Evolutionary conservation across 1,140 invertebrate species (phyloP), one percentile per base, ranked within the genome.

Genomic region (Cotesia chilonis): DNA sequence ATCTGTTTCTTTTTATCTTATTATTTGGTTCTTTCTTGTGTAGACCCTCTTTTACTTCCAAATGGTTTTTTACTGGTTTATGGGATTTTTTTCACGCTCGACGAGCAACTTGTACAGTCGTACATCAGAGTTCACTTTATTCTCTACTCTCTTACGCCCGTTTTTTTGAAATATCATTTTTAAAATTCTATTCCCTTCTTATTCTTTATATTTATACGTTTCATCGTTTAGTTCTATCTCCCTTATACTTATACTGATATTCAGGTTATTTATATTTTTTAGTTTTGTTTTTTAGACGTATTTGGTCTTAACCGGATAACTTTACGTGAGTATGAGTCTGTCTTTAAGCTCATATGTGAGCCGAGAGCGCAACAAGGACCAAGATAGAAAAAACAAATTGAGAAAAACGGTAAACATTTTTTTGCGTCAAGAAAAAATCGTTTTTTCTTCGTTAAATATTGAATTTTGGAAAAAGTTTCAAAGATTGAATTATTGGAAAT

Each of bases 21-120:
- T 60, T 65, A 35, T 37, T 55, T 63, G 35, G 66, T 57, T 74
- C 54, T 68, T 71, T 73, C 76, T 57, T 54, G 72, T 73, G 64
- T 73, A 76, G 80, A 79, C 78, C 77, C 81, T 35, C 80, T 79
- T 82, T 28, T 28, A 28, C 28, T 28, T 78, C 78, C 20, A 76
- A 71, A 77, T 83, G 82, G 80, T 87, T 86, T 85, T 87, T 85
- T 85, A 85, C 84, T 85, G 84, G 81, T 86, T 87, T 87, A 87
- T 85, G 85, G 82, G 83, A 86, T 86, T 87, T 86, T 87, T 87
- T 87, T 85, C 84, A 84, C 83, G 83, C 83, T 80, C 75, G 80
- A 52, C 79, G 72, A 79, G 74, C 79, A 73, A 85, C 83, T 86
- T 84, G 82, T 86, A 86, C 83, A 85, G 84, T 86, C 84, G 82